phyloP scores from a whole-genome alignment of 2,888 invertebrate species.

The Entomobrya proxima region DNA sequence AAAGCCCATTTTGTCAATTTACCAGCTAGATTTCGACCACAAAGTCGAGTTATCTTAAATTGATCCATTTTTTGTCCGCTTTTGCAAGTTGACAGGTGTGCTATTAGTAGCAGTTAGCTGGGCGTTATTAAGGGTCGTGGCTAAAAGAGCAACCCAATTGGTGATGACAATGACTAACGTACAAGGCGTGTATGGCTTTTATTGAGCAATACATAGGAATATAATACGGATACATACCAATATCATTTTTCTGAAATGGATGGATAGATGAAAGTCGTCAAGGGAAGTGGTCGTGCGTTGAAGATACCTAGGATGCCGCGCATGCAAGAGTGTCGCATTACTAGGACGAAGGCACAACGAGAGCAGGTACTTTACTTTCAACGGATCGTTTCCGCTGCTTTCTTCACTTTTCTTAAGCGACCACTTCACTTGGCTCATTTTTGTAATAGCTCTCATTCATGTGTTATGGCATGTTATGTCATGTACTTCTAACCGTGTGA shows the following conservation, averaged over 20 bases:
- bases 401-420: slow-evolving; percentile 38
- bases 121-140: slow-evolving; percentile 45
- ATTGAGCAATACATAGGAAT: not conserved
- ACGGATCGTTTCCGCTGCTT: slow-evolving; percentile 51
- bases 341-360: not conserved
- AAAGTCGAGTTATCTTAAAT: slow-evolving; percentile 52
- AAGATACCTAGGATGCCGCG: not conserved
- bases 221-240: not conserved
- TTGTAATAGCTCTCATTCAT: slow-evolving; percentile 43
- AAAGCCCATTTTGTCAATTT: slow-evolving; percentile 43
- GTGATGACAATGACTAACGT: slow-evolving; percentile 51
- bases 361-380: slow-evolving; percentile 46
- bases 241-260: not conserved
- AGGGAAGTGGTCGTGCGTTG: not conserved
- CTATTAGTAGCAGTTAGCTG: slow-evolving; percentile 54
- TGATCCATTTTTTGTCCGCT: slow-evolving; percentile 52
- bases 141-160: slow-evolving; percentile 56
- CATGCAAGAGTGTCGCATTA: not conserved
- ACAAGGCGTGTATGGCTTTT: slow-evolving; percentile 14
- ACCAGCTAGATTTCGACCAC: slow-evolving; percentile 36
- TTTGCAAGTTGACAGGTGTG: slow-evolving; percentile 51
- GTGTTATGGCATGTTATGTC: not conserved
- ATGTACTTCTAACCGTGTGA: not conserved
- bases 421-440: slow-evolving; percentile 53
- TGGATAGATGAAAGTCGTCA: slow-evolving; percentile 23